Conservation (phyloP, 1,140 invertebrate genomes). For the Choristoneura fumiferana region DNA sequence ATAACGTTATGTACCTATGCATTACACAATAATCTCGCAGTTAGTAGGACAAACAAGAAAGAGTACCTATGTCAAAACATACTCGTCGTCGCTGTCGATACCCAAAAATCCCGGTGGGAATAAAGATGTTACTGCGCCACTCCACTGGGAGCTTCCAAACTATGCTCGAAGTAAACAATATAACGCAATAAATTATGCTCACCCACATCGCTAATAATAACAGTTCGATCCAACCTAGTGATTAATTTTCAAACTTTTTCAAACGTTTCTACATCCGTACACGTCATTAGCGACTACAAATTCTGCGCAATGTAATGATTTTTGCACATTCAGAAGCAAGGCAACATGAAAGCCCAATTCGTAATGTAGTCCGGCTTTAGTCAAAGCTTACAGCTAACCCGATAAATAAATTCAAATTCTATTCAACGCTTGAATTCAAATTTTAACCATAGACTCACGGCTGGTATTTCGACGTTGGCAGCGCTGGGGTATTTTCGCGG, state of each 20-base stretch:
- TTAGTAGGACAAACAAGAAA: too few species aligned
- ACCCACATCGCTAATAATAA: too few species aligned
- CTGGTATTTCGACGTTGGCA: constrained; percentile 17
- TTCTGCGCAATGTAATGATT: constrained; percentile 6
- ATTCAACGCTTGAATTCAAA: not conserved
- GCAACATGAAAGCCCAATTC: not conserved
- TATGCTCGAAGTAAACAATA: too few species aligned
- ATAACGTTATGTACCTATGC: too few species aligned
- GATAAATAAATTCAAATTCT: constrained; percentile 10
- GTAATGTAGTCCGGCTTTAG: not conserved
- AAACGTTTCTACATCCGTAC: not conserved
- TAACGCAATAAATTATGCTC: too few species aligned
- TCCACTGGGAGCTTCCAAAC: too few species aligned
- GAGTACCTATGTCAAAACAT: too few species aligned
- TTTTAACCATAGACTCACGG: constrained; percentile 8
- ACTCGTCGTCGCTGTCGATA: too few species aligned
- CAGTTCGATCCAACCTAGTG: not conserved
- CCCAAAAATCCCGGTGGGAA: too few species aligned
- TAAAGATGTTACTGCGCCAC: too few species aligned
- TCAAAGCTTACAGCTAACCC: constrained; percentile 5
- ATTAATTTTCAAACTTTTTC: constrained; percentile 5
- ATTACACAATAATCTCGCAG: too few species aligned
- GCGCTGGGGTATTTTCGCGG: constrained; percentile 13
- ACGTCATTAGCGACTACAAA: constrained; percentile 12
- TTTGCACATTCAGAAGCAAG: constrained; percentile 1